These are phyloP conservation scores for Rhadina sibilatrix DNA, from an alignment of 2,113 vertebrate species.

Conservation along the genomic window DNA sequence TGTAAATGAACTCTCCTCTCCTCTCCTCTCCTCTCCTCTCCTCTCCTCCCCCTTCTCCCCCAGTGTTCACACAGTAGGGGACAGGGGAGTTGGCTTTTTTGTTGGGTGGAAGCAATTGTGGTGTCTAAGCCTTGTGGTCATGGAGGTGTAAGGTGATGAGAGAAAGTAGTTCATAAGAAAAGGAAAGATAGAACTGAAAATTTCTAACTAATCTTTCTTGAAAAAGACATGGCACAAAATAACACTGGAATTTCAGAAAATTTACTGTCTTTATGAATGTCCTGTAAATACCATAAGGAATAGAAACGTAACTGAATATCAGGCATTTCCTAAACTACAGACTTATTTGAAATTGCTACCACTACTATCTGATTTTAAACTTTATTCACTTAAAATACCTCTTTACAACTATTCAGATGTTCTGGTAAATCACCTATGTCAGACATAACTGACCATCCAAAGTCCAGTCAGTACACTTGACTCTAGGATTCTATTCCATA, in stretches of 20 bases:
- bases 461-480: too few relatives aligned
- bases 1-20: not conserved
- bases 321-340: not conserved
- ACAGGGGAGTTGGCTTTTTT: not conserved
- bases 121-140: not conserved
- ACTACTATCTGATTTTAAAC: not conserved
- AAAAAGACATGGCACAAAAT: not conserved
- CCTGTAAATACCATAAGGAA: not conserved
- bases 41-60: too few relatives aligned
- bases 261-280: not conserved
- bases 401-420: not conserved
- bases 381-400: not conserved
- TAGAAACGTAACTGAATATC: not conserved
- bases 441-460: too few relatives aligned
- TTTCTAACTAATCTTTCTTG: not conserved
- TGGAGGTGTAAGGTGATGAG: not conserved
- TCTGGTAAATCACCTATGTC: not conserved
- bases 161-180: not conserved
- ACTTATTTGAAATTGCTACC: not conserved
- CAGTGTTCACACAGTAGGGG: too few relatives aligned
- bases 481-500: not conserved
- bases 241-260: not conserved
- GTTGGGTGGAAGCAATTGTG: not conserved
- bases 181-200: not conserved
- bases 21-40: rapidly evolving